Percentiles rank a stretch among this genome's conserved stretches.
Evolutionary conservation across 2,888 invertebrate genomes (phyloP).

Genomic region (Sabatieria punctata): DNA sequence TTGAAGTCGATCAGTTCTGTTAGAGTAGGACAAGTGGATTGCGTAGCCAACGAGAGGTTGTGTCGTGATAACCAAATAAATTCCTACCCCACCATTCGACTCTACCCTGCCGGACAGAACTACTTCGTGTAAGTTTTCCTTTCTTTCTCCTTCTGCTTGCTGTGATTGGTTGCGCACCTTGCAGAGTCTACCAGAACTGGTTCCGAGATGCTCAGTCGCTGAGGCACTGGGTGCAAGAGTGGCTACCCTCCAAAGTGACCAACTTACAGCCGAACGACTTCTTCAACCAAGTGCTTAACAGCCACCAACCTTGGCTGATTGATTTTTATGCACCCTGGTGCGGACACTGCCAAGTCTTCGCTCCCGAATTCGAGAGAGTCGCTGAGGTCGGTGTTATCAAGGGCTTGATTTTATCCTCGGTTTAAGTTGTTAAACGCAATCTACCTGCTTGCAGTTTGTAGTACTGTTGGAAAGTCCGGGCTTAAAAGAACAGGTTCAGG

Average conservation of each 20-base stretch:
- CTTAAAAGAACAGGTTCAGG: too few relatives aligned
- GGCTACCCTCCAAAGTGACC: constrained; percentile 44
- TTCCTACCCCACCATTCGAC: constrained; percentile 50
- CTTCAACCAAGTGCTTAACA: constrained; percentile 38
- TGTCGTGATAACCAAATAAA: constrained; percentile 45
- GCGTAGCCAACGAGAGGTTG: constrained; percentile 43
- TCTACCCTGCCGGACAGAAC: constrained; percentile 44
- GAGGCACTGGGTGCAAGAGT: constrained; percentile 46
- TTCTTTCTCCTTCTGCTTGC: too few relatives aligned
- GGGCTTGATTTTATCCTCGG: background rate
- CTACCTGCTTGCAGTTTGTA: too few relatives aligned
- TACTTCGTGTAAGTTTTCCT: constrained; percentile 6
- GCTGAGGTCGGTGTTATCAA: constrained; percentile 40
- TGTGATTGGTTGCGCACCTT: too few relatives aligned
- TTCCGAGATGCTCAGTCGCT: constrained; percentile 46
- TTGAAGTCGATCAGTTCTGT: constrained; percentile 39
- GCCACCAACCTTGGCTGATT: constrained; percentile 39
- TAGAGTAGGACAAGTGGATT: constrained; percentile 49
- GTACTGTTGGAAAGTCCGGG: too few relatives aligned
- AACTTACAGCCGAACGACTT: constrained; percentile 35
- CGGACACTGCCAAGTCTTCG: constrained; percentile 46
- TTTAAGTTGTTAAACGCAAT: too few relatives aligned
- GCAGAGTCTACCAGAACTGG: constrained; percentile 38
- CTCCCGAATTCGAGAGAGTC: constrained; percentile 49
- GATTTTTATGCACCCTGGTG: constrained; percentile 41